Conservation (phyloP, 2,888 invertebrate species). For the Sturmia bella region DNA sequence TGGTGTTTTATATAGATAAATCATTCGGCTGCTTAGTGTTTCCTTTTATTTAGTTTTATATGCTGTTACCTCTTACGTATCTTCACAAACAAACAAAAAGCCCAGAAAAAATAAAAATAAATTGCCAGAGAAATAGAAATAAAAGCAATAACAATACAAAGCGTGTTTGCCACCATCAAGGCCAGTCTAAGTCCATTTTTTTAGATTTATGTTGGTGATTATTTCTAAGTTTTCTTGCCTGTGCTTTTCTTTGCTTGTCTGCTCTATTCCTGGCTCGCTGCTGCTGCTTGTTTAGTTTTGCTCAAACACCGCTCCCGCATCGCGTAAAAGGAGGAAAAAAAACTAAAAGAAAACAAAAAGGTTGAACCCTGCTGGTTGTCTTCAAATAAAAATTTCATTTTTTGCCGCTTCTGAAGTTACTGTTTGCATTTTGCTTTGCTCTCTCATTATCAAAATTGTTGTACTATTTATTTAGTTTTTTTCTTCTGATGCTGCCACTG, state of each 20-base stretch:
- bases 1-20: constrained; percentile 56
- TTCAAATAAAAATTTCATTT: constrained; percentile 48
- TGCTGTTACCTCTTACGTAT: constrained; percentile 34
- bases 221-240: constrained; percentile 74
- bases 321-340: background rate
- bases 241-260: constrained; percentile 38
- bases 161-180: constrained; percentile 47
- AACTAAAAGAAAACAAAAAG: constrained; percentile 24
- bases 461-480: constrained; percentile 42
- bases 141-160: constrained; percentile 44
- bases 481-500: no score
- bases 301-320: background rate
- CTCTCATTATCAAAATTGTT: constrained; percentile 62
- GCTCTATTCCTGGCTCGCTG: constrained; percentile 21
- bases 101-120: constrained; percentile 3
- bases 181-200: constrained; percentile 68
- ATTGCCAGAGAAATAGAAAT: constrained; percentile 20
- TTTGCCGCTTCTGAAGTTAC: constrained; percentile 26
- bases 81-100: background rate
- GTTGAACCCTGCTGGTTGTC: constrained; percentile 54
- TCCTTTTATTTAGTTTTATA: constrained; percentile 51
- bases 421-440: constrained; percentile 29
- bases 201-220: constrained; percentile 77
- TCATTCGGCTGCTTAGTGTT: constrained; percentile 60
- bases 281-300: constrained; percentile 37